phyloP scores from a whole-genome alignment of 2,888 invertebrate genomes.

The Drosophila limbata region DNA sequence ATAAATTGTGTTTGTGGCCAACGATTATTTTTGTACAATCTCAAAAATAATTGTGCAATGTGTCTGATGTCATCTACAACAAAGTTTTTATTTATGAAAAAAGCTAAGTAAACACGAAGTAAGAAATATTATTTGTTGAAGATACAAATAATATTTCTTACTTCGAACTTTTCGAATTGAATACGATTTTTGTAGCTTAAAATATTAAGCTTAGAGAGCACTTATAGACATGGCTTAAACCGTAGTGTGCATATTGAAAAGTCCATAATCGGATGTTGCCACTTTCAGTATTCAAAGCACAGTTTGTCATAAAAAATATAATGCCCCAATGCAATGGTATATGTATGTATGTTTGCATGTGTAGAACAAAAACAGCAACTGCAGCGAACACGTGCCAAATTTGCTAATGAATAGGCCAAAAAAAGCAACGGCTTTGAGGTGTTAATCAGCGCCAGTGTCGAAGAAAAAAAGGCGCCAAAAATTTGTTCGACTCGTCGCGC shows the following conservation, averaged over 20 bases:
- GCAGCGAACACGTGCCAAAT: constrained; percentile 55
- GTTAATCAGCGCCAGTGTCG: constrained; percentile 64
- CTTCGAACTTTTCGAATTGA: not conserved
- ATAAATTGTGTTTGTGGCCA: constrained; percentile 21
- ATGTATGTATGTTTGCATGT: no score
- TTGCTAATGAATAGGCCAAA: constrained; percentile 47
- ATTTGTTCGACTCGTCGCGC: constrained; percentile 36
- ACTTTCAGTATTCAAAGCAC: not conserved
- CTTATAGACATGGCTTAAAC: not conserved
- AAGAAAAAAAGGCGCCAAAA: constrained; percentile 67
- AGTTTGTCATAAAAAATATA: not conserved
- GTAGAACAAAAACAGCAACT: constrained; percentile 17
- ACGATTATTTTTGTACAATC: constrained; percentile 37
- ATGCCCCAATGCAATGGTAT: not conserved
- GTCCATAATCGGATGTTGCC: not conserved
- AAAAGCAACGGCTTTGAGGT: constrained; percentile 65
- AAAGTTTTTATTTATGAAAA: constrained; percentile 1
- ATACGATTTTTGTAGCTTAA: not conserved
- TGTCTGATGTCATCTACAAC: constrained; percentile 48
- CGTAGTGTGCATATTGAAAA: not conserved
- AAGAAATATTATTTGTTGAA: constrained; percentile 7
- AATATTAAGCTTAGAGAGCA: not conserved
- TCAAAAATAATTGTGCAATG: constrained; percentile 49
- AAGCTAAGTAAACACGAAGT: not conserved
- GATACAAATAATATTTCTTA: no score